Evolutionary conservation across 1,140 invertebrate species (phyloP).

Genomic region (Drosophila persimilis): DNA sequence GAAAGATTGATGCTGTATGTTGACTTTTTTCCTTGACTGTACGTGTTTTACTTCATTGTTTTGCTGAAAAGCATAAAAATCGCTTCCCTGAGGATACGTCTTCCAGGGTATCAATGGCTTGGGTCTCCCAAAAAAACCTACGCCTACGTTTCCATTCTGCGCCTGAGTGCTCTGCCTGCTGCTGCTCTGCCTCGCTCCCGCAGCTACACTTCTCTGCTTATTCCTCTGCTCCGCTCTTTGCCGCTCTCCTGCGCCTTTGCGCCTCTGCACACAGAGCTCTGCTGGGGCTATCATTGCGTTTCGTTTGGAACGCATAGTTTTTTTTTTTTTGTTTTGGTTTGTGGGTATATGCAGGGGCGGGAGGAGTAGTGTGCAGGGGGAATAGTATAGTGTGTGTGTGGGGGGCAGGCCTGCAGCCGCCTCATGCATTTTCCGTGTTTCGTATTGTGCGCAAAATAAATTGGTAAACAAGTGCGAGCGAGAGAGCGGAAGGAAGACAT

Average conservation of each 20-base stretch:
- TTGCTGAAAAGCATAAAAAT: no score
- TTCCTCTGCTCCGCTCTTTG: not conserved
- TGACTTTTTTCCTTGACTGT: no score
- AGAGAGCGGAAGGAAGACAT: constrained; percentile 14
- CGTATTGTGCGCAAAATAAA: constrained; percentile 80
- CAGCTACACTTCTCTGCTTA: no score
- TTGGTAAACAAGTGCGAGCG: constrained; percentile 70
- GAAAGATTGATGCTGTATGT: no score
- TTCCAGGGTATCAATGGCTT: no score
- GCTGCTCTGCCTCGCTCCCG: no score
- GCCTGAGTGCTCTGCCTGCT: no score
- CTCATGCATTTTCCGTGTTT: constrained; percentile 79
- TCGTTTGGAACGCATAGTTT: constrained; percentile 34
- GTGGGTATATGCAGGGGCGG: constrained; percentile 16
- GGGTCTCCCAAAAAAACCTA: no score
- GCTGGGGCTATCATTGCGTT: constrained; percentile 67
- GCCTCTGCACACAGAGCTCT: constrained; percentile 12
- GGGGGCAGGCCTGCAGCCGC: constrained; percentile 10
- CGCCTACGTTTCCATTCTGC: no score
- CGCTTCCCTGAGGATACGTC: no score
- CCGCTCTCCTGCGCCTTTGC: constrained; percentile 15
- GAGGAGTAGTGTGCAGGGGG: no score
- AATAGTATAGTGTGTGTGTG: constrained; percentile 2
- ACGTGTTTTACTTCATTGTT: no score
- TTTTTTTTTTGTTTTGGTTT: constrained; percentile 18